Base-by-base conservation (phyloP, 2,888 invertebrate genomes). In the Alitta virens region DNA sequence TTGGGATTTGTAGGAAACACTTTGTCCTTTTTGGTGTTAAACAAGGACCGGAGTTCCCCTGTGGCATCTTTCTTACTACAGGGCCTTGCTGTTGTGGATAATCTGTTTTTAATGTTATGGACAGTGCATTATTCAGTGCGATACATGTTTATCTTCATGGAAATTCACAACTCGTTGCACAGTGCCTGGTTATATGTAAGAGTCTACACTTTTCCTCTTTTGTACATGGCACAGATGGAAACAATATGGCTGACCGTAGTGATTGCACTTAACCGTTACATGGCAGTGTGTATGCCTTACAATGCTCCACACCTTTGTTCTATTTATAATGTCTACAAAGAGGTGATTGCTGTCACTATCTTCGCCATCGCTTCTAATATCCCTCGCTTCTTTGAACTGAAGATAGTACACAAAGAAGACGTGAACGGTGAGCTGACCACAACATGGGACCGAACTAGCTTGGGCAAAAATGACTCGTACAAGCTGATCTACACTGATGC, bases 241-340 rank as follows among this genome's bases (percentile, higher is more conserved):
- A 70, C 70, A 27, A 70, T 70, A 49, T 70, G 70, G 70, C 55
- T 67, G 33, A 68, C 68, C 0, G 70, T 70, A 9, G 64, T 68
- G 33, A 64, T 70, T 9, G 70, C 70, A 2, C 53, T 70, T 33
- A 70, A 70, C 58, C 70, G 70, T 57, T 70, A 62, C 62, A 65
- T 70, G 62, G 70, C 70, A 14, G 67, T 70, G 23, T 70, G 70
- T 43, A 5, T 67, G 40, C 70, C 70, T 2, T 70, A 70, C 66
- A 43, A 56, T 14, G 70, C 67, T 0, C 64, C 67, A 1, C 65
- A 64, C 25, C 64, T 67, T 25, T 70, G 68, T 23, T 65, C 60
- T 38, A 65, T 68, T n/a, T 49, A 51, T 40, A 67, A 65, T 38
- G 68, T 70, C 25, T 63, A 67, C 38, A 67, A 64, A 24, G 63